phyloP scores from a whole-genome alignment of 1,140 invertebrate species.

The Fopius arisanus region DNA sequence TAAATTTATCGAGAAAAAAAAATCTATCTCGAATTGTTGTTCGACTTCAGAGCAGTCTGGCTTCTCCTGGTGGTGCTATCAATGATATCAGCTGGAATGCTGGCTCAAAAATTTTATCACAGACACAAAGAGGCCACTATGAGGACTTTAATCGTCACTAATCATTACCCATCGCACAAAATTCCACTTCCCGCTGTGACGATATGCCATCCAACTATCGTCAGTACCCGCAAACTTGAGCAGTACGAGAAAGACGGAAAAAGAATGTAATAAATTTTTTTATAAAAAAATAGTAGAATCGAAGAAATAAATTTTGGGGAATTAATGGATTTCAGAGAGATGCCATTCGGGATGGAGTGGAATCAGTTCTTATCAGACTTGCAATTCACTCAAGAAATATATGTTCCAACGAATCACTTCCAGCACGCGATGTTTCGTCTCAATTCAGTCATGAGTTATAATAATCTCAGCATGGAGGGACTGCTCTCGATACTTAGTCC shows the following conservation, averaged over 20 bases:
- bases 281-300: too few species aligned
- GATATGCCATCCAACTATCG: slow-evolving; percentile 36
- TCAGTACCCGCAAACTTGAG: slow-evolving; percentile 21
- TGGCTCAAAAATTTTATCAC: slow-evolving; percentile 43
- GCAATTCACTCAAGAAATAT: slow-evolving; percentile 28
- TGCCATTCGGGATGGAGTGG: slow-evolving; percentile 21
- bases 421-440: too few species aligned
- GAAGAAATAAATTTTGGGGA: too few species aligned
- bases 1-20: too few species aligned
- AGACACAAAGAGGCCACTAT: slow-evolving; percentile 42
- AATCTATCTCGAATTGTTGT: too few species aligned
- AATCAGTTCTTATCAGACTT: slow-evolving; percentile 28
- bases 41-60: too few species aligned
- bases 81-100: slow-evolving; percentile 27
- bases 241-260: slow-evolving; percentile 18
- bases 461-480: not conserved
- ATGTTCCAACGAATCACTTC: slow-evolving; percentile 22
- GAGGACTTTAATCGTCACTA: slow-evolving; percentile 39
- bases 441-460: too few species aligned
- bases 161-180: slow-evolving; percentile 37
- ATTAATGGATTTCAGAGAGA: slow-evolving; percentile 22
- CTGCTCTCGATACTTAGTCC: slow-evolving; percentile 33
- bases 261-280: not conserved
- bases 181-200: slow-evolving; percentile 39
- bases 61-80: slow-evolving; percentile 37